phyloP scores from a whole-genome alignment of 2,888 invertebrate species.

The Dexiosoma caninum region DNA sequence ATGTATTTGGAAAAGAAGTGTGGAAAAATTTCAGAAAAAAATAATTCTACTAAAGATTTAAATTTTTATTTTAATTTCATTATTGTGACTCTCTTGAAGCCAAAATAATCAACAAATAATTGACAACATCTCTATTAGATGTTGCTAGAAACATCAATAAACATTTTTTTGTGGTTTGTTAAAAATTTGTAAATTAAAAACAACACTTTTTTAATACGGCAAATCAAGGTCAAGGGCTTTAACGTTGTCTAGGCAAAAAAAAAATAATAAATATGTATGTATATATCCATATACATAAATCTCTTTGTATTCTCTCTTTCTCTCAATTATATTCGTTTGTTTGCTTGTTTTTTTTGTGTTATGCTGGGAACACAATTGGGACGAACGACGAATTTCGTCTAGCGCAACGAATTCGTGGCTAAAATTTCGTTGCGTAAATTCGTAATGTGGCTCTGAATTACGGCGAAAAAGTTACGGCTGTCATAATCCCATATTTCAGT shows the following conservation, averaged over 20 bases:
- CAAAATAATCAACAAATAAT: slow-evolving; percentile 15
- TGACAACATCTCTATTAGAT: not conserved
- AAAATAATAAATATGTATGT: too few species aligned
- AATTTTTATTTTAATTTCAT: too few species aligned
- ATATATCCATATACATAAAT: not conserved
- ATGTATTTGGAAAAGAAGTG: not conserved
- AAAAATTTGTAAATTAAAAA: slow-evolving; percentile 9
- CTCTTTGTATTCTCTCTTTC: not conserved
- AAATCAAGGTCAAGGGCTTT: slow-evolving; percentile 62
- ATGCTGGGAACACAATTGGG: too few species aligned
- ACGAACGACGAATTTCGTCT: too few species aligned
- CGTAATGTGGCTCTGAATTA: too few species aligned
- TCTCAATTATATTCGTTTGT: not conserved
- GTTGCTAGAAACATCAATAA: slow-evolving; percentile 7
- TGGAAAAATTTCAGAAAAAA: not conserved
- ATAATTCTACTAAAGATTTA: not conserved
- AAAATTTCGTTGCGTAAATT: too few species aligned
- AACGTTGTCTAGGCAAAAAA: slow-evolving; percentile 56
- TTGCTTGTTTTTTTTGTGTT: slow-evolving; percentile 8
- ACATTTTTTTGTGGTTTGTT: not conserved
- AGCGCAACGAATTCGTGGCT: too few species aligned
- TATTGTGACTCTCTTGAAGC: not conserved
- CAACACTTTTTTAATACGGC: slow-evolving; percentile 12
- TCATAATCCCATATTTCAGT: too few species aligned
- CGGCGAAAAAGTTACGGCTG: too few species aligned